Percentiles rank a stretch among this genome's conserved stretches.
These are phyloP conservation scores for Anoura caudifer DNA, from an alignment of 2,113 vertebrate species.

Conservation along the genomic window DNA sequence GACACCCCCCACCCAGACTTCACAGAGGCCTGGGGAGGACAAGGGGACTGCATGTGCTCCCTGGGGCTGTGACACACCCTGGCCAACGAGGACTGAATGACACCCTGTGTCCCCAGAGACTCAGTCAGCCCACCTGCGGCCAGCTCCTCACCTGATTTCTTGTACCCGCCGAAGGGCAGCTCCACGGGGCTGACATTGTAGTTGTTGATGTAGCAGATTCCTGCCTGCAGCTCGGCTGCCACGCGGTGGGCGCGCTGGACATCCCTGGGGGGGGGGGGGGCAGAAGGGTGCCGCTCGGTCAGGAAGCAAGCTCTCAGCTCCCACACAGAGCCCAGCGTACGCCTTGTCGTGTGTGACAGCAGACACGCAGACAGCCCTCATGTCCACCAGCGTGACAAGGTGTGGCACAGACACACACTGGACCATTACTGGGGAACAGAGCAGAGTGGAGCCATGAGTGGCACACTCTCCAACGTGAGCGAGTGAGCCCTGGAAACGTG, in stretches of 20 bases:
- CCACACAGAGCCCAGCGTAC: not conserved
- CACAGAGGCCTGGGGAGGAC: not conserved
- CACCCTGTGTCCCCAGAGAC: not conserved
- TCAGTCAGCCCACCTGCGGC: rapidly evolving
- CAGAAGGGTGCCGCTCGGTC: not conserved
- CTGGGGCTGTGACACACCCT: no score
- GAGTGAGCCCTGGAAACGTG: no score
- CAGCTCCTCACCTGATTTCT: slow-evolving; percentile 90
- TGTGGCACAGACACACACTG: not conserved
- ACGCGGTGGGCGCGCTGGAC: slow-evolving; percentile 94
- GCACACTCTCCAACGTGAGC: no score
- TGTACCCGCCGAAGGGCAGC: slow-evolving; percentile 96
- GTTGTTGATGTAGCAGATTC: slow-evolving; percentile 97
- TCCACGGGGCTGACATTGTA: slow-evolving; percentile 92
- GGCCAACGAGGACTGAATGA: not conserved
- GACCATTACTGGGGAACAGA: not conserved
- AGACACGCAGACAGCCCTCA: not conserved
- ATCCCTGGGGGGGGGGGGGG: slow-evolving; percentile 83
- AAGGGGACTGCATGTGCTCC: not conserved
- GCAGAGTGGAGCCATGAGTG: not conserved
- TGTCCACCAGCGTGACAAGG: not conserved
- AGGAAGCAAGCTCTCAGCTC: not conserved
- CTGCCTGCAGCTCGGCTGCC: slow-evolving; percentile 89
- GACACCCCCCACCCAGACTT: not conserved
- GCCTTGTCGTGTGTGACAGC: not conserved